phyloP scores from a whole-genome alignment of 1,140 invertebrate species.

The Mycetomoellerius zeteki region DNA sequence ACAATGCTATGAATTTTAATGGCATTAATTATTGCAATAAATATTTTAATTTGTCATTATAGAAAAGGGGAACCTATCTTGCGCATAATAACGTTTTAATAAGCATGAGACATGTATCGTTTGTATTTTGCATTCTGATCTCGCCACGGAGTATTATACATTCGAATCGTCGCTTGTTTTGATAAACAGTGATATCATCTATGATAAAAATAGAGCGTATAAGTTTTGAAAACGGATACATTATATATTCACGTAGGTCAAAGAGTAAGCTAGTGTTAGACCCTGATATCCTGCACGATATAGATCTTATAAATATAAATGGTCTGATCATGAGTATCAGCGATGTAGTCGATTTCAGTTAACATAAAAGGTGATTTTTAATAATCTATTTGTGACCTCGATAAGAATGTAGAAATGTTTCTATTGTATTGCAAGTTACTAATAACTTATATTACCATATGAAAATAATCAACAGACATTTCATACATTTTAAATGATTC shows the following conservation, averaged over 20 bases:
- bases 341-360: conserved; percentile 69
- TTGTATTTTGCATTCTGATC: conserved; percentile 1
- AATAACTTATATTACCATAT: not conserved
- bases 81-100: not conserved
- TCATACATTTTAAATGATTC: not conserved
- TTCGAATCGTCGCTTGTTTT: not conserved
- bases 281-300: conserved; percentile 72
- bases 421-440: not conserved
- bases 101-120: conserved; percentile 3
- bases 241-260: conserved; percentile 74
- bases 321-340: conserved; percentile 73
- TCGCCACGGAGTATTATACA: not conserved
- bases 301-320: conserved; percentile 83
- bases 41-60: conserved; percentile 2
- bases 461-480: not conserved
- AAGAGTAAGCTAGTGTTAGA: conserved; percentile 52
- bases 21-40: not conserved
- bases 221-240: conserved; percentile 65
- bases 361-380: conserved; percentile 80
- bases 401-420: not conserved
- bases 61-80: not conserved
- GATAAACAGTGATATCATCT: conserved; percentile 42
- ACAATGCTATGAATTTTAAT: not conserved
- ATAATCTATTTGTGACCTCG: conserved; percentile 78
- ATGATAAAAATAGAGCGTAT: conserved; percentile 45